phyloP scores from a whole-genome alignment of 92 coral and sea anemone species.

The Actinernus sp. region DNA sequence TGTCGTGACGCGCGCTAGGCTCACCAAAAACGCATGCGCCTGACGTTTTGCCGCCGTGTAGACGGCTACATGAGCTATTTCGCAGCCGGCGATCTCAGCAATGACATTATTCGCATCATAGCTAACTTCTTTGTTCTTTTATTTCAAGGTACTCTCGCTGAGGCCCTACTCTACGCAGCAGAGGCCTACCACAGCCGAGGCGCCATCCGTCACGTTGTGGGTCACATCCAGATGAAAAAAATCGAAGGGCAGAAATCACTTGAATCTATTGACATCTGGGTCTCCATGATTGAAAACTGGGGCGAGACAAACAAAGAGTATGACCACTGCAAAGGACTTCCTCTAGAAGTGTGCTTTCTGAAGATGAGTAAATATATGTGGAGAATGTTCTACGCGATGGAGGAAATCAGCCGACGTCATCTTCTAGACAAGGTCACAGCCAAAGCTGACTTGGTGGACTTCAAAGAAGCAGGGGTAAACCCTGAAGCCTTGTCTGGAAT shows the following conservation, averaged over 20 bases:
- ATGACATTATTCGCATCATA: background rate
- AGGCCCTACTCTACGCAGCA: constrained; percentile 74
- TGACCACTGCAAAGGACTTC: constrained; percentile 9
- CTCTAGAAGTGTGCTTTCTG: constrained; percentile 52
- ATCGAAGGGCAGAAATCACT: background rate
- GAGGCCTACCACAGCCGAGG: constrained; percentile 88
- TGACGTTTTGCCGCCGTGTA: too few species aligned
- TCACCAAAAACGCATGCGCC: too few species aligned
- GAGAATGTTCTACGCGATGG: constrained; percentile 6
- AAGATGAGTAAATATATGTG: constrained; percentile 81
- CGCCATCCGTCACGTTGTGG: constrained; percentile 80
- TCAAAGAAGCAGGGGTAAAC: constrained; percentile 9
- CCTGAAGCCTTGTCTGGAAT: constrained; percentile 20
- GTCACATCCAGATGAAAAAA: constrained; percentile 70
- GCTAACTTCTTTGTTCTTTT: background rate
- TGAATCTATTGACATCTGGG: constrained; percentile 67
- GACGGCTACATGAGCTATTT: background rate
- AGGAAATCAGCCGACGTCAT: background rate
- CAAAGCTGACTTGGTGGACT: constrained; percentile 20
- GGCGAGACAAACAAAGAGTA: constrained; percentile 77
- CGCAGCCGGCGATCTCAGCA: background rate
- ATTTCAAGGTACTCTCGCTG: constrained; percentile 27
- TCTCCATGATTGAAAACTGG: constrained; percentile 90
- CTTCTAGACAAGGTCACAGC: constrained; percentile 7
- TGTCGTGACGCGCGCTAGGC: too few species aligned